Evolutionary conservation across 1,140 invertebrate genomes (phyloP), one percentile per base, ranked within the genome.

Genomic region (Lepidurus apus): DNA sequence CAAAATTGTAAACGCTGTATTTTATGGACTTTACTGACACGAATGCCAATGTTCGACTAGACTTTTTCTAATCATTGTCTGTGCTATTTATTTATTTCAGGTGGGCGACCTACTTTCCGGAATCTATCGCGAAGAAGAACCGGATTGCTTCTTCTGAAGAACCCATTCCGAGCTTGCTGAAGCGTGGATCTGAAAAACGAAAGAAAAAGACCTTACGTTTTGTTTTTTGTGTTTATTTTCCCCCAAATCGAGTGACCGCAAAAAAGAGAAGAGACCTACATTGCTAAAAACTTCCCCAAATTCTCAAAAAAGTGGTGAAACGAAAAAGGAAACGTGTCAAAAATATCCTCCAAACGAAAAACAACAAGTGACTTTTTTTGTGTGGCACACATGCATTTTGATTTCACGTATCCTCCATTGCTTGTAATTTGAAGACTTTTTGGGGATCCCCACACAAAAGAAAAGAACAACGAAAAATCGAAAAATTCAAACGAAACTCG

Each of bases 341-440:
- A 74, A 74, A 43, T 17, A 21, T 42, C 24, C 34, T 43, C 42
- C 8, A 17, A 42, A 42, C 7, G 9, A 10, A 43, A 17, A 21
- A 75, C 74, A 21, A 65, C 53, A 13, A 65, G 53, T n/a, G 21
- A 65, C 17, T 1, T 7, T 21, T 4, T 13, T n/a, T n/a, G n/a
- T 65, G 17, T 65, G 3, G 53, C 17, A 65, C 53, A 65, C 53
- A 65, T 65, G 53, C 53, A 65, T 65, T 65, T 65, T 65, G 53
- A 65, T 21, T 65, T 65, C 53, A 65, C 53, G 53, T 17, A 65
- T 21, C 53, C 13, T 9, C 53, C 7, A 21, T 7, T 65, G 5
- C 13, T 13, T 21, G 4, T 65, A 65, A 65, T 65, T 65, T 65
- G 53, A 21, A 65, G 8, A 65, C 21, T 6, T 65, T 34, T 34